Evolutionary conservation across 2,113 vertebrate species (phyloP), one percentile per base, ranked within the genome.

Genomic region (Aegithalos caudatus): DNA sequence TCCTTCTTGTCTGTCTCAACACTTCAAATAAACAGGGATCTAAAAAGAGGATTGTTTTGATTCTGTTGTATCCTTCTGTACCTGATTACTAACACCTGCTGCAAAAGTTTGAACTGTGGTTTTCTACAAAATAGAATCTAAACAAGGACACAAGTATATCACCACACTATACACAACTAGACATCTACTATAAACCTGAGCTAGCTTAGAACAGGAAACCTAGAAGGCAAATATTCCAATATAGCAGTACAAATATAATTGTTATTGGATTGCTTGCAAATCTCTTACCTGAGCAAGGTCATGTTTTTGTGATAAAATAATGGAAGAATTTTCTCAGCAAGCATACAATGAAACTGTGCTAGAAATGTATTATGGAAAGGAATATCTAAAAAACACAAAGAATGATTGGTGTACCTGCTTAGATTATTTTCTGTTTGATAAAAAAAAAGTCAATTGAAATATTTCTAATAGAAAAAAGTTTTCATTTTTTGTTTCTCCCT

Each of bases 31-130:
- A 97, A 93, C 78, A 93, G 14, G 37, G 44, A 79, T 57, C 14
- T 64, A 79, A 62, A 69, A 83, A 58, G 50, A 78, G 29, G 35
- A 60, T 9, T 87, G 69, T 74, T 95, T 94, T 85, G 65, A 81
- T 93, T 85, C 44, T 69, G 40, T 56, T 85, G 84, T 80, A 95
- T 84, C 53, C 48, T 87, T 85, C 35, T 6, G 2, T 76, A 88
- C 64, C 37, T 58, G 54, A 94, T 40, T 78, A 70, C 29, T 89
- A 95, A 64, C 93, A 97, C 64, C 82, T 86, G 91, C 64, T 84
- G 56, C 38, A 51, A 20, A 88, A 86, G 65, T 51, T 20, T 84
- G 56, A 91, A 58, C 24, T 50, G 57, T 5, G 15, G 8, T 48
- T 71, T 86, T 76, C 37, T 80, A 45, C 33, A 48, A 72, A 69